Evolutionary conservation across 1,140 invertebrate genomes (phyloP), one percentile per base, ranked within the genome.

Genomic region (Acromyrmex echinatior): DNA sequence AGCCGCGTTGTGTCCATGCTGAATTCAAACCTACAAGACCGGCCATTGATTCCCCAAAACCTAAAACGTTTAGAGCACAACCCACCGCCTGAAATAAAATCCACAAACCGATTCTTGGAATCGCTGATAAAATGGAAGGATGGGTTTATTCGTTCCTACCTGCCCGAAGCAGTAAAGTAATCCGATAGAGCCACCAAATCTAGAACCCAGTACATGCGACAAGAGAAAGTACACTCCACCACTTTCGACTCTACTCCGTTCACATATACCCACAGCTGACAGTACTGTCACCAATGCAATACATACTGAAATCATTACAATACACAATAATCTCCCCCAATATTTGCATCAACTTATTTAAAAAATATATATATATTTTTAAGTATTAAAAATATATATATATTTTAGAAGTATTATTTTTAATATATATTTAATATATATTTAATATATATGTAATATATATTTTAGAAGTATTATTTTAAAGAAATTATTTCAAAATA

Each of bases 111-210:
- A 73, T 89, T 10, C 74, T 68, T 58, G 28, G 49, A 71, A 39
- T 28, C 4, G 21, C 5, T 51, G 70, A 18, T 16, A 84, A 62
- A 70, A 58, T 7, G 28, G 7, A 18, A 49, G 35, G 21, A 49
- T 62, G 3, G 35, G 18, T 63, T 45, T 18, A 51, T 5, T 63
- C 63, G 28, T 51, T 51, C 86, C 94, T 96, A 98, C 98, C 96
- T 99, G 99, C 90, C 99, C 99, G 96, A 99, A 99, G 94, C 98
- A 99, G 94, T 99, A 99, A 4, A 99, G 96, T 76, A 99, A 95
- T 66, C 99, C 99, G 21, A 99, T 96, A 68, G 99, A 97, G 21
- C 98, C 98, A 10, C 98, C 99, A 93, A 99, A 97, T 93, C 98
- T 96, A 6, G 98, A 98, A 56, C 99, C 99, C 12, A 99, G 95